Conservation (phyloP, 2,113 vertebrate species). For the Thamnaconus septentrionalis region DNA sequence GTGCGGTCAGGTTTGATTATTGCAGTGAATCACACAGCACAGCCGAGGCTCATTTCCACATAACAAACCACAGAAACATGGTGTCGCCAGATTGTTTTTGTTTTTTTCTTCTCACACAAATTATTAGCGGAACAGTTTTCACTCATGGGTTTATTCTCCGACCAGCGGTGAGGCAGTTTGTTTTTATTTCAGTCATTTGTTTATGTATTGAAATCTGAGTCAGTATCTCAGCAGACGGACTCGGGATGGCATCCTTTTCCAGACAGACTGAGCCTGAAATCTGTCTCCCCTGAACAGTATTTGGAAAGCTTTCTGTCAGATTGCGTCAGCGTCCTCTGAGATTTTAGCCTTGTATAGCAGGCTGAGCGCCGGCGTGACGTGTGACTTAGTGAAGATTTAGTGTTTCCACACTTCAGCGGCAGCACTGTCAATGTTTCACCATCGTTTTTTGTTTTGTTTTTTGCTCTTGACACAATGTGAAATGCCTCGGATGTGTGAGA, state of each 20-base stretch:
- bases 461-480: conserved; percentile 1
- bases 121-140: no score
- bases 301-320: conserved; percentile 22
- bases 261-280: conserved; percentile 5
- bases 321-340: conserved; percentile 8
- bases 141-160: conserved; percentile 12
- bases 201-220: conserved; percentile 9
- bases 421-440: background rate
- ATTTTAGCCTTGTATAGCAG: conserved; percentile 6
- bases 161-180: conserved; percentile 12
- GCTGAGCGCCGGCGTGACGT: conserved; percentile 11
- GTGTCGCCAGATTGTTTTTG: no score
- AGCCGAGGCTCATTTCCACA: no score
- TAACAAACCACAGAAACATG: no score
- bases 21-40: no score
- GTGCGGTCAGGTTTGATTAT: no score
- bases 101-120: no score
- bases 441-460: background rate
- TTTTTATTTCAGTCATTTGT: conserved; percentile 3
- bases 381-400: background rate
- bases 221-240: conserved; percentile 1
- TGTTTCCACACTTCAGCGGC: conserved; percentile 1
- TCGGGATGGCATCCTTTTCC: conserved; percentile 14
- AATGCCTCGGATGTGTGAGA: background rate
- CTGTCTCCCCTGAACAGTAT: conserved; percentile 16